Conservation (phyloP, 2,888 invertebrate genomes). For the Synanthedon vespiformis region DNA sequence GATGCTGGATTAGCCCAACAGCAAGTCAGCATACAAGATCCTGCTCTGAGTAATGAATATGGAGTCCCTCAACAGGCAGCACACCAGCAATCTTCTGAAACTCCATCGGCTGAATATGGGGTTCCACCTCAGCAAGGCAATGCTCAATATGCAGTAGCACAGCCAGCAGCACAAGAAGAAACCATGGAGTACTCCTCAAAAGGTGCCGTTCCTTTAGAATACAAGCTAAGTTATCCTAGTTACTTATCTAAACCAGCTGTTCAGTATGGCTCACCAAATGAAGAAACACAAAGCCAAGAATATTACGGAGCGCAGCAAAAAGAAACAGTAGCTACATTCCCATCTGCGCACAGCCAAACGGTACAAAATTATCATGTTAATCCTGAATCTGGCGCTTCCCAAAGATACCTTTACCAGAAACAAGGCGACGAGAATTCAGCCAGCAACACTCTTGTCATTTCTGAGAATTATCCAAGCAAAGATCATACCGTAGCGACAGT, state of each 20-base stretch:
- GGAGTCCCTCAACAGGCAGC: slow-evolving; percentile 22
- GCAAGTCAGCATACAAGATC: slow-evolving; percentile 9
- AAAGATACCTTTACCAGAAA: slow-evolving; percentile 40
- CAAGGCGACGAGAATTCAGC: slow-evolving; percentile 27
- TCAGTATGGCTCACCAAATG: slow-evolving; percentile 19
- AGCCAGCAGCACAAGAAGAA: slow-evolving; percentile 10
- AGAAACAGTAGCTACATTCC: slow-evolving; percentile 27
- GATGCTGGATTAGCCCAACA: slow-evolving; percentile 17
- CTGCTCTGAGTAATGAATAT: slow-evolving; percentile 22
- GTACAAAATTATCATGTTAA: slow-evolving; percentile 26
- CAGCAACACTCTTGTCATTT: slow-evolving; percentile 29
- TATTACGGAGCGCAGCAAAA: slow-evolving; percentile 33
- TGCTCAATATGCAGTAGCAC: slow-evolving; percentile 9
- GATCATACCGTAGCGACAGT: slow-evolving; percentile 71
- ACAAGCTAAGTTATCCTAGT: not conserved
- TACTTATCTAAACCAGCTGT: slow-evolving; percentile 8
- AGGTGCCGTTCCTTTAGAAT: not conserved
- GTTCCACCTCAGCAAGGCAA: slow-evolving; percentile 10
- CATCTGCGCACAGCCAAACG: slow-evolving; percentile 24
- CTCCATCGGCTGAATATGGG: slow-evolving; percentile 15
- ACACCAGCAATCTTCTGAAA: slow-evolving; percentile 14
- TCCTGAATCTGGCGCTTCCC: slow-evolving; percentile 21
- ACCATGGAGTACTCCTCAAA: not conserved
- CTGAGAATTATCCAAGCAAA: slow-evolving; percentile 71
- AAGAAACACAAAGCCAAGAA: slow-evolving; percentile 14